Percentiles rank a stretch among this genome's conserved stretches.
Conservation (phyloP, 2,888 invertebrate species). For the Fragum sueziense region DNA sequence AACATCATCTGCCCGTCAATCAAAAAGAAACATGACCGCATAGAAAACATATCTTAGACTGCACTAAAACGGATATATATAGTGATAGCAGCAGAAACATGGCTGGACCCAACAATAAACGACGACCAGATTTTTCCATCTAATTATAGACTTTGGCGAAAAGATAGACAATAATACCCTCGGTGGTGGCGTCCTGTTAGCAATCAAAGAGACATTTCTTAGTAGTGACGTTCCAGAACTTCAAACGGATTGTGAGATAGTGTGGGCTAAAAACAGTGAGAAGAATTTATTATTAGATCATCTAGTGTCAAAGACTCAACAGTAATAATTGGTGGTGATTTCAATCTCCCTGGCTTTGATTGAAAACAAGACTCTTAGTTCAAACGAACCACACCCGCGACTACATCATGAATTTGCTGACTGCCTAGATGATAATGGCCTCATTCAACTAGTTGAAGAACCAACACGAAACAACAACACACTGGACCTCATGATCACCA, state of each 20-base stretch:
- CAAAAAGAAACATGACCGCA: constrained; percentile 19
- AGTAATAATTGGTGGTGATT: too few species aligned
- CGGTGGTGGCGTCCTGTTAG: constrained; percentile 22
- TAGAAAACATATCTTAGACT: constrained; percentile 28
- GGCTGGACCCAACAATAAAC: constrained; percentile 11
- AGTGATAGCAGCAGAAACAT: constrained; percentile 21
- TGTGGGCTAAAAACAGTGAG: constrained; percentile 12
- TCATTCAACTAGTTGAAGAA: too few species aligned
- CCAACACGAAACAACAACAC: too few species aligned
- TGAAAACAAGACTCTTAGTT: too few species aligned
- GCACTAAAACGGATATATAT: constrained; percentile 34
- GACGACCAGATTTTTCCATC: constrained; percentile 11
- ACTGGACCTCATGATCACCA: too few species aligned
- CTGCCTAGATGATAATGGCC: too few species aligned
- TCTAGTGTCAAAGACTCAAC: too few species aligned
- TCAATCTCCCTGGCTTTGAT: too few species aligned
- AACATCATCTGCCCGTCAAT: too few species aligned
- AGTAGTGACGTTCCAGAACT: constrained; percentile 22
- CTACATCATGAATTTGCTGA: too few species aligned
- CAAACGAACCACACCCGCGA: too few species aligned
- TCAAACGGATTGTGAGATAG: constrained; percentile 26
- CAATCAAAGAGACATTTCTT: constrained; percentile 3
- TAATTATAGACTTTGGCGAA: background rate
- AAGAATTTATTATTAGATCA: too few species aligned
- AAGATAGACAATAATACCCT: background rate